Evolutionary conservation across 1,140 invertebrate species (phyloP).

Genomic region (Drosophila neocordata): DNA sequence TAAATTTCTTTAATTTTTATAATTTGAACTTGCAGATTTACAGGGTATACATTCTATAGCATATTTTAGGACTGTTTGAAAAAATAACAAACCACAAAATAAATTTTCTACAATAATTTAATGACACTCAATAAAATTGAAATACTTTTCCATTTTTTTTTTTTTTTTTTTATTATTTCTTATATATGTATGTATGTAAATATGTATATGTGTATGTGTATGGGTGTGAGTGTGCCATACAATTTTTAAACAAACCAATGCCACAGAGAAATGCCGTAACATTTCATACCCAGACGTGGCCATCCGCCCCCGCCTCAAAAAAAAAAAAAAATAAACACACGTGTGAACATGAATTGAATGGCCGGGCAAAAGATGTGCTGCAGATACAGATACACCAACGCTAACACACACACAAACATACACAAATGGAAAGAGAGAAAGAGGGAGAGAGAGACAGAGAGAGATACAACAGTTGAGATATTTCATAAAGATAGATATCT

Average conservation of each 20-base stretch:
- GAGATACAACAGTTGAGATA: constrained; percentile 23
- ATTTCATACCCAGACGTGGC: constrained; percentile 37
- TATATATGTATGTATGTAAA: too few relatives aligned
- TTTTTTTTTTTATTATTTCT: background rate
- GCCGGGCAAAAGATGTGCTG: constrained; percentile 66
- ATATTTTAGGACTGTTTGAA: background rate
- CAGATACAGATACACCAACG: constrained; percentile 49
- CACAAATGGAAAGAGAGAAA: background rate
- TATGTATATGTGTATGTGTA: constrained; percentile 2
- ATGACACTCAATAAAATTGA: constrained; percentile 57
- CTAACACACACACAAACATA: constrained; percentile 15
- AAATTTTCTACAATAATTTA: constrained; percentile 59
- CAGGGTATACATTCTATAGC: background rate
- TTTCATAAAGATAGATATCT: constrained; percentile 31
- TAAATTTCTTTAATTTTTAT: too few relatives aligned
- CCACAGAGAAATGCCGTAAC: constrained; percentile 70
- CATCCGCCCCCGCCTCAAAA: constrained; percentile 48
- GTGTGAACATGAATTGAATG: constrained; percentile 73
- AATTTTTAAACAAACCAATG: constrained; percentile 54
- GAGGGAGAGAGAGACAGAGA: background rate
- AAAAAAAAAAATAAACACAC: constrained; percentile 72
- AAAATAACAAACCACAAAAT: constrained; percentile 38
- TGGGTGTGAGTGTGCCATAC: constrained; percentile 29
- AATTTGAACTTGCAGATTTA: too few relatives aligned
- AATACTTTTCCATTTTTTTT: constrained; percentile 10